Conservation (phyloP, 2,797 vertebrate species). For the Limnodromus scolopaceus region DNA sequence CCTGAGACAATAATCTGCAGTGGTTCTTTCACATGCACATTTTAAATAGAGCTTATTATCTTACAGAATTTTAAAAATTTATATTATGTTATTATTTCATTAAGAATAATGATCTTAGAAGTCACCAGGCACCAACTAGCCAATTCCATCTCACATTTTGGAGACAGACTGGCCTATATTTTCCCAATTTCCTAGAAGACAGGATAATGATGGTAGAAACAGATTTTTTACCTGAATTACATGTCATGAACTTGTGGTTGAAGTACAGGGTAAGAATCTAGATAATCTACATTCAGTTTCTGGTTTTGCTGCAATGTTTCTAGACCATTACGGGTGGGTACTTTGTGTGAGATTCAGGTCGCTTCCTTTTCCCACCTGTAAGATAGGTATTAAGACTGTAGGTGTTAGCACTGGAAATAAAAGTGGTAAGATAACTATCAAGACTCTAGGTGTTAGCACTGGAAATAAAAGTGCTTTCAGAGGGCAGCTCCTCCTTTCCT, state of each 20-base stretch:
- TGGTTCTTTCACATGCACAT: neutral
- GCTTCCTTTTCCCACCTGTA: neutral
- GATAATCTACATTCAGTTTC: neutral
- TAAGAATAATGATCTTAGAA: neutral
- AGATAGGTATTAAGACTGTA: neutral
- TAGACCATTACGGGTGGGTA: neutral
- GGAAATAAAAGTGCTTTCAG: neutral
- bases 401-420: neutral
- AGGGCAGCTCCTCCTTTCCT: neutral
- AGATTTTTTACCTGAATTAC: neutral
- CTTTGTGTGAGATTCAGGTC: neutral
- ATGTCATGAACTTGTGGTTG: neutral
- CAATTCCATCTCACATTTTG: neutral
- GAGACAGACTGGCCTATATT: neutral
- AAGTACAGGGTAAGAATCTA: neutral
- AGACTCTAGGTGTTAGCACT: neutral
- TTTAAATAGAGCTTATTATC: neutral
- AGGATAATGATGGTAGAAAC: neutral
- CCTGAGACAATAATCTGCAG: neutral
- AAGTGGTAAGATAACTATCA: neutral
- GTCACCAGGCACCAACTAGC: neutral
- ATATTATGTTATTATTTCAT: neutral
- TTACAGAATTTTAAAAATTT: neutral
- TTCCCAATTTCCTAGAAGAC: neutral
- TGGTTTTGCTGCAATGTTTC: neutral